Evolutionary conservation across 2,797 vertebrate species (phyloP).

Genomic region (Phrynocephalus forsythii): DNA sequence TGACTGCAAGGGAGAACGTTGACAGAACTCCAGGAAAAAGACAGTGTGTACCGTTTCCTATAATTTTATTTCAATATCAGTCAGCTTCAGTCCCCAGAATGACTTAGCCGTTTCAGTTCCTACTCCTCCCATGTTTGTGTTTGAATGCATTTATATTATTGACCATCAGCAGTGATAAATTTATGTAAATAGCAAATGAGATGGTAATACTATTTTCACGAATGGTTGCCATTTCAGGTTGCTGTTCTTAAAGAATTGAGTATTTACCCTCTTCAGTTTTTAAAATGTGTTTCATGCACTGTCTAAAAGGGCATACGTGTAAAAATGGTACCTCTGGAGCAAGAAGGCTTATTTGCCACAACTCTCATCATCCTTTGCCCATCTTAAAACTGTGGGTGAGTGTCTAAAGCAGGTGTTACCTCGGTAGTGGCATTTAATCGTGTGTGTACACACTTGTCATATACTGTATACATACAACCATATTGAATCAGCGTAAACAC

Average conservation of each 20-base stretch:
- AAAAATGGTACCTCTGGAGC: background rate
- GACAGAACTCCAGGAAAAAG: background rate
- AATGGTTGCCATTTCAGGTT: background rate
- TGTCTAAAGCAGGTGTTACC: background rate
- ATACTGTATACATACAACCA: no score
- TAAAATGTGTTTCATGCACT: background rate
- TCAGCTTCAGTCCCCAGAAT: background rate
- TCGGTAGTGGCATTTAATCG: background rate
- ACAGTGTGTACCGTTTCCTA: background rate
- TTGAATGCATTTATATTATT: background rate
- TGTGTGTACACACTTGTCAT: background rate
- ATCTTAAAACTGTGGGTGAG: background rate
- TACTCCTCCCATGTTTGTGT: background rate
- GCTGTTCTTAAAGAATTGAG: background rate
- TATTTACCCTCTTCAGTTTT: background rate
- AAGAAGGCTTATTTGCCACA: background rate
- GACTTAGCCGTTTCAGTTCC: background rate
- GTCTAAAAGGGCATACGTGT: background rate
- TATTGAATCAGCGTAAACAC: background rate
- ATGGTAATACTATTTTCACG: background rate
- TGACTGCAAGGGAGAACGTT: background rate
- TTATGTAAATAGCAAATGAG: background rate
- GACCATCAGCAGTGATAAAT: background rate
- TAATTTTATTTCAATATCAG: background rate
- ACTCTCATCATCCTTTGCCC: background rate